A percentile compares a stretch with the other conserved stretches of the same genome.
These are phyloP conservation scores for Masnerella sp. DNA, from an alignment of 2,888 invertebrate genomes.

Conservation along the genomic window DNA sequence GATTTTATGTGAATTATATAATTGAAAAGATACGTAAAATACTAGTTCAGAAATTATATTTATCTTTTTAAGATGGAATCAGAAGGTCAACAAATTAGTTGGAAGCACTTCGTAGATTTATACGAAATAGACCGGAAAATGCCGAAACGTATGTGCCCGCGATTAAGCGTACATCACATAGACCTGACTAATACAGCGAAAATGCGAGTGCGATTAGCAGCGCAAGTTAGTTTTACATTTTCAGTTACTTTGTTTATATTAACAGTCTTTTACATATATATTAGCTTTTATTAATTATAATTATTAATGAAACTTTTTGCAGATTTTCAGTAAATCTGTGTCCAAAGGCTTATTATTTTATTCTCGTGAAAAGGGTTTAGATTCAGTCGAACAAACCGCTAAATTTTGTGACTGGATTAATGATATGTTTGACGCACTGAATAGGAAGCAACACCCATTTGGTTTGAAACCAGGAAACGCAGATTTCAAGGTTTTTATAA, in stretches of 20 bases:
- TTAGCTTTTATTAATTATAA: not conserved
- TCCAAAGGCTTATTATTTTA: slow-evolving; percentile 8
- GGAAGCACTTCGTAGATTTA: slow-evolving; percentile 14
- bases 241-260: not conserved
- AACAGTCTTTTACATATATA: not conserved
- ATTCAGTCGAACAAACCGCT: not conserved
- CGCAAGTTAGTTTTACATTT: slow-evolving; percentile 8
- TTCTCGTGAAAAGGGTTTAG: not conserved
- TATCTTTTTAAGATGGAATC: no score
- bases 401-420: slow-evolving; percentile 20
- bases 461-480: slow-evolving; percentile 12
- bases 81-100: no score
- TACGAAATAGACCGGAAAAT: slow-evolving; percentile 5
- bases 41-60: not conserved
- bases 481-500: slow-evolving; percentile 11
- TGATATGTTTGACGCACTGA: slow-evolving; percentile 9
- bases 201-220: slow-evolving; percentile 9
- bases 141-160: slow-evolving; percentile 6
- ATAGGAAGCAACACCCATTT: slow-evolving; percentile 11
- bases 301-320: not conserved
- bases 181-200: slow-evolving; percentile 4
- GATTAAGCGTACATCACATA: slow-evolving; percentile 12
- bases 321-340: slow-evolving; percentile 17
- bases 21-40: not conserved
- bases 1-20: not conserved